These are phyloP conservation scores for Cephonodes hylas DNA, from an alignment of 2,888 invertebrate genomes.

Conservation along the genomic window DNA sequence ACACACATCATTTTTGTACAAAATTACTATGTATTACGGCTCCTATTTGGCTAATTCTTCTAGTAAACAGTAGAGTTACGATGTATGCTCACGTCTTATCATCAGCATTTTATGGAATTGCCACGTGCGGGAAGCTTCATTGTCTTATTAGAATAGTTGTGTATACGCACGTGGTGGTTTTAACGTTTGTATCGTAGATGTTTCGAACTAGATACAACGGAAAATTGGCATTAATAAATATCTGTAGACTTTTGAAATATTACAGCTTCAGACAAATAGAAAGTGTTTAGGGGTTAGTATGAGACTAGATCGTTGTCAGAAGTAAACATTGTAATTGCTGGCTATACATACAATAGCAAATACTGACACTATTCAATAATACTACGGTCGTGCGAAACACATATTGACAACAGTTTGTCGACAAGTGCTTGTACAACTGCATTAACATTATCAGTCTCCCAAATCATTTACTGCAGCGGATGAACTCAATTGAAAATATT, in stretches of 20 bases:
- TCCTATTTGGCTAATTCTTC: conserved; percentile 55
- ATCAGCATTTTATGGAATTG: background rate
- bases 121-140: background rate
- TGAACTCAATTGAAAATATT: too few species aligned
- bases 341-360: background rate
- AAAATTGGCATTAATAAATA: background rate
- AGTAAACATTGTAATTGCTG: background rate
- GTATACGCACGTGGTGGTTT: background rate
- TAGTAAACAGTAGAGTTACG: conserved; percentile 2
- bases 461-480: background rate
- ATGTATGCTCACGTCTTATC: background rate
- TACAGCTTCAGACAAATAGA: background rate
- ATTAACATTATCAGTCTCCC: background rate
- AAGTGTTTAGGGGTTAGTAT: background rate
- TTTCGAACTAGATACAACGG: background rate
- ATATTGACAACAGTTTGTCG: conserved; percentile 3
- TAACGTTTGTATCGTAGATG: background rate
- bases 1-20: conserved; percentile 76
- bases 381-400: background rate
- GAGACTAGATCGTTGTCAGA: background rate
- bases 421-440: background rate
- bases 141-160: background rate
- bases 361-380: background rate
- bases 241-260: background rate
- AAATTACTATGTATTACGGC: conserved; percentile 61